phyloP scores from a whole-genome alignment of 2,797 vertebrate genomes.

The Pteronotus mesoamericanus region DNA sequence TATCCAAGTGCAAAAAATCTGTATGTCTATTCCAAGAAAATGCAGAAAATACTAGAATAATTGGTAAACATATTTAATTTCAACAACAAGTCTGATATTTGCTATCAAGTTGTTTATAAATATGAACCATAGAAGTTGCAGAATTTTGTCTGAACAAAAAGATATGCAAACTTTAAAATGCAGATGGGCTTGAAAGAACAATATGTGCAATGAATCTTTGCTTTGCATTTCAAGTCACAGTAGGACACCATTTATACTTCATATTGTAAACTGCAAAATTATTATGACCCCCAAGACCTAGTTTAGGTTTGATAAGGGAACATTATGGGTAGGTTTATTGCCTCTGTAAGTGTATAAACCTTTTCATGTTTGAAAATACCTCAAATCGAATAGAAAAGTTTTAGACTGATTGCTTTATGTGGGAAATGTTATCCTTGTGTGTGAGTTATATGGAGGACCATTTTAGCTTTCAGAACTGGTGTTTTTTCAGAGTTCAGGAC shows the following conservation, averaged over 20 bases:
- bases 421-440: background rate
- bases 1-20: background rate
- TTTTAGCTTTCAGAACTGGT: conserved; percentile 36
- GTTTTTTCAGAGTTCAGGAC: conserved; percentile 2
- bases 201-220: background rate
- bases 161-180: background rate
- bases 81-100: background rate
- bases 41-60: background rate
- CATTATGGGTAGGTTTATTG: conserved; percentile 30
- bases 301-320: conserved; percentile 49
- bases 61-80: background rate
- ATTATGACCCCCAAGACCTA: conserved; percentile 1
- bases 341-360: conserved; percentile 40
- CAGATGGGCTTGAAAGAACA: background rate
- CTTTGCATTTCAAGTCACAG: conserved; percentile 20
- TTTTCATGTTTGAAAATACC: conserved; percentile 50
- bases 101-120: background rate
- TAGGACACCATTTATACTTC: conserved; percentile 20
- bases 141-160: background rate
- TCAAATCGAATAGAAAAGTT: conserved; percentile 28
- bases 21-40: background rate
- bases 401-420: conserved; percentile 8
- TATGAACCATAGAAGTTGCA: background rate
- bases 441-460: background rate
- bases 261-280: background rate